Percentiles rank a stretch among this genome's conserved stretches.
These are phyloP conservation scores for Keiferia lycopersicella DNA, from an alignment of 2,888 invertebrate genomes.

Conservation along the genomic window DNA sequence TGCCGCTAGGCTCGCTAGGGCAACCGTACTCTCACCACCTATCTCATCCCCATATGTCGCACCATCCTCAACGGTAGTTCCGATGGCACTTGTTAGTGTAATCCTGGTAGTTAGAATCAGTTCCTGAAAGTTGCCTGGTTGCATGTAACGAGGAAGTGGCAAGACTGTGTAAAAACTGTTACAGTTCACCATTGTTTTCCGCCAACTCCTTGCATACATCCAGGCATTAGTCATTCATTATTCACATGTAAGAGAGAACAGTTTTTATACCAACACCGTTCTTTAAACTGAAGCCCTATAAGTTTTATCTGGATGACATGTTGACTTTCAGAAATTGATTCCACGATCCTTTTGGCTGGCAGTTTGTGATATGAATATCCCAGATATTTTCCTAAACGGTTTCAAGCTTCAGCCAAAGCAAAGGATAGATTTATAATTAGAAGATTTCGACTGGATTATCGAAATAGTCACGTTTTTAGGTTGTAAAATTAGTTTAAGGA, in stretches of 20 bases:
- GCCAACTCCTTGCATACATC: no score
- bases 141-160: no score
- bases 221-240: no score
- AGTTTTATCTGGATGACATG: background rate
- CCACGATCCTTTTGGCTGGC: slow-evolving; percentile 10
- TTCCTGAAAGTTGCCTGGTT: background rate
- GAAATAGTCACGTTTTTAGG: slow-evolving; percentile 72
- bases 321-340: slow-evolving; percentile 6
- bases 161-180: no score
- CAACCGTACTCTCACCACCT: slow-evolving; percentile 78
- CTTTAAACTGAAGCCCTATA: no score
- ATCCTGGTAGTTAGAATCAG: slow-evolving; percentile 1
- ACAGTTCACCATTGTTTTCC: background rate
- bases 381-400: slow-evolving; percentile 14
- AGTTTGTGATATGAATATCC: slow-evolving; percentile 5
- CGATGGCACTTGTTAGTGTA: slow-evolving; percentile 39
- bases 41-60: slow-evolving; percentile 87
- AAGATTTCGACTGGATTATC: slow-evolving; percentile 54
- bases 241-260: background rate
- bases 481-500: slow-evolving; percentile 55
- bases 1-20: slow-evolving; percentile 81
- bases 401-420: slow-evolving; percentile 18
- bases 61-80: slow-evolving; percentile 91
- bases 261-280: no score
- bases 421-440: slow-evolving; percentile 22